A percentile compares a stretch with the other conserved stretches of the same genome.
These are phyloP conservation scores for Arnoldichthys spilopterus DNA, from an alignment of 2,797 vertebrate species.

Conservation along the genomic window DNA sequence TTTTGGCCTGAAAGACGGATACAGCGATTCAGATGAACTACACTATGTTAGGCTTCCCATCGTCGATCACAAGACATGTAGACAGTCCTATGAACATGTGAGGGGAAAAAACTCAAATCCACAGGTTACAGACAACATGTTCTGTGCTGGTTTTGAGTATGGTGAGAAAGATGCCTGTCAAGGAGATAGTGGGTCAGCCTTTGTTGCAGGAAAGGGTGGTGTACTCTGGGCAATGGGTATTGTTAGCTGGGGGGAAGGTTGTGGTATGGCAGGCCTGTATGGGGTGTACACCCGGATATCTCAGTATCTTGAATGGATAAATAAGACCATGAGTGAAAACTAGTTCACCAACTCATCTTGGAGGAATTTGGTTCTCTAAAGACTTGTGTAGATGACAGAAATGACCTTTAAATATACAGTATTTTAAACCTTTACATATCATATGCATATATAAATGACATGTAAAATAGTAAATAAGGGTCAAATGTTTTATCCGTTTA, in stretches of 20 bases:
- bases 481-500: no score
- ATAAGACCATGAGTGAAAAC: constrained; percentile 64
- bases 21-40: constrained; percentile 23
- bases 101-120: no score
- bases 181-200: constrained; percentile 66
- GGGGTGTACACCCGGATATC: constrained; percentile 69
- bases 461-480: no score
- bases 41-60: constrained; percentile 60
- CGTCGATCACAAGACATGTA: constrained; percentile 60
- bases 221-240: constrained; percentile 68
- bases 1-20: background rate
- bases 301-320: constrained; percentile 70
- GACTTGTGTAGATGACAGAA: no score
- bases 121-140: constrained; percentile 70
- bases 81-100: rapidly evolving
- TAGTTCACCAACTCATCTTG: constrained; percentile 9
- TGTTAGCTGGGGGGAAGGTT: constrained; percentile 69
- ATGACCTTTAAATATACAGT: background rate
- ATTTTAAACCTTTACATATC: background rate
- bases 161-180: constrained; percentile 64
- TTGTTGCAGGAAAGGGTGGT: constrained; percentile 22
- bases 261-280: constrained; percentile 53
- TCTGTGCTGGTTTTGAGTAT: constrained; percentile 67
- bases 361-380: background rate
- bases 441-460: no score